These are phyloP conservation scores for Acanthiza pusilla DNA, from an alignment of 2,797 vertebrate genomes.

Conservation along the genomic window DNA sequence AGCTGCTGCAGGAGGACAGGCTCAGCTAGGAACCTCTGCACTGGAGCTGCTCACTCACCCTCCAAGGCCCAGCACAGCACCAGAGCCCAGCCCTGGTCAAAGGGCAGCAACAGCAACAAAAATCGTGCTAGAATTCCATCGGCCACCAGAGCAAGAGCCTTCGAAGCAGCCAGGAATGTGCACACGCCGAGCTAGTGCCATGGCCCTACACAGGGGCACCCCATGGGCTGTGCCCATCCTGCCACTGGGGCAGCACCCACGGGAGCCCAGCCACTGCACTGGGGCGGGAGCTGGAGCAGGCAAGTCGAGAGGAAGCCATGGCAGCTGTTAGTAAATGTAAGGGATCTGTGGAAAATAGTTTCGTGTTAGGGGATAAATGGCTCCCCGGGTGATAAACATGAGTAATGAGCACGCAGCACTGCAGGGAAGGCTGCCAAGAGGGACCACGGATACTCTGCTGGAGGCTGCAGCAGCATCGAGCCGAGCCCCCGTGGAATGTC, in stretches of 20 bases:
- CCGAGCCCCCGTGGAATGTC: not conserved
- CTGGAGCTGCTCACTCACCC: not conserved
- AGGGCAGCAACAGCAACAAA: not conserved
- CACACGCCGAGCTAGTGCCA: accelerated
- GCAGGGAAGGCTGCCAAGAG: not conserved
- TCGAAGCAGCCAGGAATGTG: not conserved
- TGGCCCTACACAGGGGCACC: not conserved
- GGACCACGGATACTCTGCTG: not conserved
- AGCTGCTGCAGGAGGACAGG: not conserved
- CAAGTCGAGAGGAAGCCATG: not conserved
- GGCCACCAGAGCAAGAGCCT: not conserved
- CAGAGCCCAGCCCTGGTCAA: not conserved
- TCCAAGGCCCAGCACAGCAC: not conserved
- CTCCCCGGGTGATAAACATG: not conserved
- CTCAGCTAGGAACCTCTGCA: not conserved
- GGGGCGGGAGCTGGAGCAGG: not conserved
- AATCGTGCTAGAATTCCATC: not conserved
- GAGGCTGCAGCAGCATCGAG: not conserved
- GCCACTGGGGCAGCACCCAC: accelerated
- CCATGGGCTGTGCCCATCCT: too few relatives aligned
- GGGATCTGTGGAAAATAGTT: conserved; percentile 30
- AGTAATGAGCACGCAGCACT: not conserved
- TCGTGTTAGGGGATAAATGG: not conserved
- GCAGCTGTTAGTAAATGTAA: conserved; percentile 9
- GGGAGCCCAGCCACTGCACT: not conserved